Evolutionary conservation across 2,888 invertebrate species (phyloP), one percentile per base, ranked within the genome.

Genomic region (Cheilosia vernalis): DNA sequence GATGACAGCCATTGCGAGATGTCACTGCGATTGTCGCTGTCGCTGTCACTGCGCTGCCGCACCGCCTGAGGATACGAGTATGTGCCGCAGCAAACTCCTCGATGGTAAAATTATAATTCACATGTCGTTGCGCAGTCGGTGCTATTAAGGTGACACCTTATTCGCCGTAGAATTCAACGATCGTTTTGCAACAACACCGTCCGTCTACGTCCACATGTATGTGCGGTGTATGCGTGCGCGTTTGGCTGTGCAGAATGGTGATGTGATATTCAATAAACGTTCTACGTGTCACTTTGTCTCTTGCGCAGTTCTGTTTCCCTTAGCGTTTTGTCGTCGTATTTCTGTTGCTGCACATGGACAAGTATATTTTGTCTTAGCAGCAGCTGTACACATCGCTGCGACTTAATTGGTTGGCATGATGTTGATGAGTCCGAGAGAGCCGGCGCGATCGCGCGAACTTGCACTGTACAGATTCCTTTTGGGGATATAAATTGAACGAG

Each of bases 111-210:
- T 84, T 84, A 84, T 74, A 84, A 84, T 84, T 80, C 84, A 84
- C 80, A 80, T 70, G 80, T 70, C 60, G 84, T 84, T 84, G 84
- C 73, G 63, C 80, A 69, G 80, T 80, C 80, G 84, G 84, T 84
- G 84, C 84, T 84, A 84, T 84, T 84, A 84, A 84, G 84, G 84
- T 84, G 84, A 84, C 84, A 84, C 84, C 84, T 84, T 84, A 84
- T 84, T 84, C 84, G 80, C 74, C 80, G 84, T 80, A 60, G 80
- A 74, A 84, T 84, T 84, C 80, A 74, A 66, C 69, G 69, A 74
- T 80, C 58, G 74, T 77, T 69, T 67, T 51, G 69, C 61, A 84
- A 72, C 21, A n/a, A 51, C 49, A 27, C 5, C 5, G n/a, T 42
- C 24, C 19, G 30, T 30, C 30, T 30, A 2, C 9, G 19, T 47